These are phyloP conservation scores for Gisinianus flammeolus DNA, from an alignment of 2,888 invertebrate species.

Conservation along the genomic window DNA sequence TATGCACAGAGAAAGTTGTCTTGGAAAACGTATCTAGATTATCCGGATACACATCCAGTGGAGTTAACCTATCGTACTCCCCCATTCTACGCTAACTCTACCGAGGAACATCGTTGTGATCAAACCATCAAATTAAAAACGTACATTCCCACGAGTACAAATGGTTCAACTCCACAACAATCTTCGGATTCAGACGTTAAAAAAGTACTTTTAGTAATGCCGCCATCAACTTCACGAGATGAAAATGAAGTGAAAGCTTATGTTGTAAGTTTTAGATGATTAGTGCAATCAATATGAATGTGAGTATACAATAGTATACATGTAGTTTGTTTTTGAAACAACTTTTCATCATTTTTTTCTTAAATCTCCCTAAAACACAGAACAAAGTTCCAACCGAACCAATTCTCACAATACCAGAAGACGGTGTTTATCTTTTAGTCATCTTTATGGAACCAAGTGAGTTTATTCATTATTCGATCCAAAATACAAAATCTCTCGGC, in stretches of 20 bases:
- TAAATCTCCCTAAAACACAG: neutral
- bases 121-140: conserved; percentile 49
- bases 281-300: too few species aligned
- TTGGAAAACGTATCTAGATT: conserved; percentile 48
- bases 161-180: neutral
- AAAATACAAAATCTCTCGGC: too few species aligned
- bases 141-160: conserved; percentile 4
- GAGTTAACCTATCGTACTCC: neutral
- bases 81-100: conserved; percentile 21
- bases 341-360: neutral
- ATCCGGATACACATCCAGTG: conserved; percentile 15
- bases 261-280: neutral
- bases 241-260: conserved; percentile 1
- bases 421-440: conserved; percentile 75
- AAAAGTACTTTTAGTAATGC: neutral
- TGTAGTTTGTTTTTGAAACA: neutral
- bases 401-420: conserved; percentile 68
- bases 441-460: conserved; percentile 64
- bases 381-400: conserved; percentile 61
- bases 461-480: conserved; percentile 7
- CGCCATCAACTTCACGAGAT: neutral
- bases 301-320: neutral
- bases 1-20: conserved; percentile 44
- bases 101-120: conserved; percentile 50
- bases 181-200: neutral